These are phyloP conservation scores for Anticlea derivata DNA, from an alignment of 2,888 invertebrate species.

Conservation along the genomic window DNA sequence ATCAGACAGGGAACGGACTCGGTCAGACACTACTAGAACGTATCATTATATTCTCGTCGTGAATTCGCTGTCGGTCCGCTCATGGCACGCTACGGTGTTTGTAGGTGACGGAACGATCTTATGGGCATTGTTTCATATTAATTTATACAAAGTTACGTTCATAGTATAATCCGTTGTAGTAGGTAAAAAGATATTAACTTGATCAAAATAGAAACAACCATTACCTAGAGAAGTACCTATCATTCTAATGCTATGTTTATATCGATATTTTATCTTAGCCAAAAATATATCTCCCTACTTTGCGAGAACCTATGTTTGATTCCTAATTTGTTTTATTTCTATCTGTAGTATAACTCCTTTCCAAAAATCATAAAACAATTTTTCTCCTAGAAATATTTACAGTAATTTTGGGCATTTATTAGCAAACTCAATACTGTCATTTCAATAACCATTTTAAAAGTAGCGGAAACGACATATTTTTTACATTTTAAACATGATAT, in stretches of 20 bases:
- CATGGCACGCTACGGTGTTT: too few relatives aligned
- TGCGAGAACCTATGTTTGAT: background rate
- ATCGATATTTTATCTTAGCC: conserved; percentile 39
- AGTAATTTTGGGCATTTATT: conserved; percentile 2
- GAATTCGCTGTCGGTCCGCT: too few relatives aligned
- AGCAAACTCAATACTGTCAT: conserved; percentile 4
- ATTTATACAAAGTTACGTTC: too few relatives aligned
- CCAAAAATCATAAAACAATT: background rate
- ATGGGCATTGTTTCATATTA: too few relatives aligned
- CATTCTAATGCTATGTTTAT: conserved; percentile 20
- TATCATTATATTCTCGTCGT: too few relatives aligned
- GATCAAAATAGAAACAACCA: conserved; percentile 7
- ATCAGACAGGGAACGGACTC: too few relatives aligned
- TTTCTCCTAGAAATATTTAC: background rate
- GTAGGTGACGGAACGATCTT: too few relatives aligned
- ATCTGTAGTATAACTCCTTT: conserved; percentile 20
- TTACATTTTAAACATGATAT: conserved; percentile 11
- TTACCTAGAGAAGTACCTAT: conserved; percentile 9
- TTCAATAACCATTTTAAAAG: conserved; percentile 1
- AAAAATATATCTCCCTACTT: conserved; percentile 46
- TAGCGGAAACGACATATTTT: conserved; percentile 4
- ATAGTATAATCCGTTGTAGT: too few relatives aligned
- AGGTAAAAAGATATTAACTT: too few relatives aligned
- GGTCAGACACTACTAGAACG: too few relatives aligned
- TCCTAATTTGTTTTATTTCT: conserved; percentile 15